Evolutionary conservation across 2,113 vertebrate species (phyloP).

Genomic region (Micromys minutus): DNA sequence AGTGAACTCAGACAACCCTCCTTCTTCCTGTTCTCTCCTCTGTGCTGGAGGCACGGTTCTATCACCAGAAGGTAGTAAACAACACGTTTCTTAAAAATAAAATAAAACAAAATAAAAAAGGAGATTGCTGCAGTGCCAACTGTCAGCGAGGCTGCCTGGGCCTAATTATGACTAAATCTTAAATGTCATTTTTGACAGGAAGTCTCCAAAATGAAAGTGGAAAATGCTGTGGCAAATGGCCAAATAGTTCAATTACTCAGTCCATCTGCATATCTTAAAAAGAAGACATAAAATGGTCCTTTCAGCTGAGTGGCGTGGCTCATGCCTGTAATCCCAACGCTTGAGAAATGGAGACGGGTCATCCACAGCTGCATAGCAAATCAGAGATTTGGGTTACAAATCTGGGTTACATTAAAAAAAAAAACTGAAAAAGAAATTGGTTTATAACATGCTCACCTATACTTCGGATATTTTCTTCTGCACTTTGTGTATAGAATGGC

Average conservation of each 20-base stretch:
- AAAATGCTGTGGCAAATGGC: background rate
- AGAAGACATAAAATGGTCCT: slow-evolving; percentile 2
- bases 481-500: background rate
- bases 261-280: background rate
- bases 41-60: background rate
- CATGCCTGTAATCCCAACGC: background rate
- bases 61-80: slow-evolving; percentile 1
- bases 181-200: slow-evolving; percentile 21
- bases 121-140: background rate
- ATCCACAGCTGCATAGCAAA: background rate
- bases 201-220: slow-evolving; percentile 26
- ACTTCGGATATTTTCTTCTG: background rate
- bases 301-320: background rate
- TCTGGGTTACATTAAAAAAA: background rate
- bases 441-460: background rate
- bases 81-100: background rate
- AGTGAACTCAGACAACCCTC: background rate
- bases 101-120: background rate
- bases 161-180: slow-evolving; percentile 14
- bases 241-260: background rate
- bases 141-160: slow-evolving; percentile 1
- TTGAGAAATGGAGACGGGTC: background rate
- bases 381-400: background rate
- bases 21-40: background rate
- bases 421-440: background rate